These are phyloP conservation scores for Okapia johnstoni DNA, from an alignment of 2,113 vertebrate species.

Conservation along the genomic window DNA sequence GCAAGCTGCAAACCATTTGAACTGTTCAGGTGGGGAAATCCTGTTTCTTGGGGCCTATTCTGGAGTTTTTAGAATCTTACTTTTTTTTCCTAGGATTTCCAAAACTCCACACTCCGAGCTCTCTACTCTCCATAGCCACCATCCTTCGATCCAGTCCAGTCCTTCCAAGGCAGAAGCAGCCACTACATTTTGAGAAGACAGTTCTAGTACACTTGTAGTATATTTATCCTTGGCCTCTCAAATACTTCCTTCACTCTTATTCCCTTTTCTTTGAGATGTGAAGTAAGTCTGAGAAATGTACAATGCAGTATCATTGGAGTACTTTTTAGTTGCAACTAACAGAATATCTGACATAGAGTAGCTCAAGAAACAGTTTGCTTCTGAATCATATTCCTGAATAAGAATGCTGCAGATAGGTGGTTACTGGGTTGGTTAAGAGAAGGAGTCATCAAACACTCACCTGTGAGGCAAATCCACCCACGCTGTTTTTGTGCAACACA, in stretches of 20 bases:
- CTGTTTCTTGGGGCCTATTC: not conserved
- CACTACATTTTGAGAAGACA: not conserved
- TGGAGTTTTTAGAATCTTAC: not conserved
- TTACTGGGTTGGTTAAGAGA: not conserved
- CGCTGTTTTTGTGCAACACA: not conserved
- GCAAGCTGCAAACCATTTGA: not conserved
- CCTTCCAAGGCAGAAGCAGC: not conserved
- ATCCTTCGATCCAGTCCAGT: not conserved
- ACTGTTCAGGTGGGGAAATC: not conserved
- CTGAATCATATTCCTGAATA: not conserved
- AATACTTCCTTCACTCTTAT: not conserved
- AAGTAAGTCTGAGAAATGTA: not conserved
- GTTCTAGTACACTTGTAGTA: rapidly evolving
- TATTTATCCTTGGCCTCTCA: not conserved
- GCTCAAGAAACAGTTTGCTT: not conserved
- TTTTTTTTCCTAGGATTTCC: not conserved
- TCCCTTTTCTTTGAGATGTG: not conserved
- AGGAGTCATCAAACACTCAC: not conserved
- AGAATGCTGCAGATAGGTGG: not conserved
- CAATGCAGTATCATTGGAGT: not conserved
- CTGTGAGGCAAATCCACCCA: not conserved
- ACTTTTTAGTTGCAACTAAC: not conserved
- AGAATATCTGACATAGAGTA: not conserved
- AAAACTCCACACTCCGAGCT: not conserved
- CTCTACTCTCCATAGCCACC: not conserved